Evolutionary conservation across 1,140 invertebrate species (phyloP).

Genomic region (Oscheius sp.): DNA sequence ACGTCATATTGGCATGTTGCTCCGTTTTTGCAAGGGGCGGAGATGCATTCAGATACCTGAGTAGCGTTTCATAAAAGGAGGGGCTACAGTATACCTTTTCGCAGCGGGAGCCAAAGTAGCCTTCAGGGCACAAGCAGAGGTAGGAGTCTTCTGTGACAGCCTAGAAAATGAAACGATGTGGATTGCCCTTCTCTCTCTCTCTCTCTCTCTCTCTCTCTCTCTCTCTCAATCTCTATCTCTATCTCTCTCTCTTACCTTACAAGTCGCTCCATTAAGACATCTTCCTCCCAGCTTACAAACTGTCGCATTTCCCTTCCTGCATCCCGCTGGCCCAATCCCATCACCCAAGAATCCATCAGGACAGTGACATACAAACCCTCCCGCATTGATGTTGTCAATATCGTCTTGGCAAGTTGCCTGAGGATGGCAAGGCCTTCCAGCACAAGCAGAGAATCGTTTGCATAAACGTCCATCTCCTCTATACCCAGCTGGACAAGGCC

Average conservation of each 20-base stretch:
- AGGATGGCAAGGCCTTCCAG: slow-evolving; percentile 61
- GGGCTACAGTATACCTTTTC: slow-evolving; percentile 7
- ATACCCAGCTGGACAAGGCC: slow-evolving; percentile 63
- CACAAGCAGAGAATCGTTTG: slow-evolving; percentile 59
- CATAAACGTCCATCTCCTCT: slow-evolving; percentile 62
- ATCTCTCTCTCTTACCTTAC: slow-evolving; percentile 49
- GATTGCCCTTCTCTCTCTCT: neutral
- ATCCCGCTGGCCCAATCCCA: slow-evolving; percentile 61
- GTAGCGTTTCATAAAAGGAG: neutral
- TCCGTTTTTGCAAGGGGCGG: slow-evolving; percentile 26
- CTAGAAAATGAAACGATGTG: too few species aligned
- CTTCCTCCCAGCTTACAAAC: slow-evolving; percentile 9
- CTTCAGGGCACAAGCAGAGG: slow-evolving; percentile 3
- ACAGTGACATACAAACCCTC: slow-evolving; percentile 59
- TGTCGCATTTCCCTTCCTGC: slow-evolving; percentile 36
- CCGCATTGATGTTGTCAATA: slow-evolving; percentile 41
- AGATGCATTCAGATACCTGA: slow-evolving; percentile 10
- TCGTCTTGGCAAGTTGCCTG: slow-evolving; percentile 60
- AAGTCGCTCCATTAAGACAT: slow-evolving; percentile 56
- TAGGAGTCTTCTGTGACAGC: neutral
- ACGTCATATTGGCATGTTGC: slow-evolving; percentile 19
- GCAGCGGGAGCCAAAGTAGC: slow-evolving; percentile 16
- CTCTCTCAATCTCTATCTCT: neutral
- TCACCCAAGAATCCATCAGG: slow-evolving; percentile 61
- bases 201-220: neutral